Evolutionary conservation across 2,113 vertebrate genomes (phyloP), one percentile per base, ranked within the genome.

Genomic region (Pogonocichla stellata): DNA sequence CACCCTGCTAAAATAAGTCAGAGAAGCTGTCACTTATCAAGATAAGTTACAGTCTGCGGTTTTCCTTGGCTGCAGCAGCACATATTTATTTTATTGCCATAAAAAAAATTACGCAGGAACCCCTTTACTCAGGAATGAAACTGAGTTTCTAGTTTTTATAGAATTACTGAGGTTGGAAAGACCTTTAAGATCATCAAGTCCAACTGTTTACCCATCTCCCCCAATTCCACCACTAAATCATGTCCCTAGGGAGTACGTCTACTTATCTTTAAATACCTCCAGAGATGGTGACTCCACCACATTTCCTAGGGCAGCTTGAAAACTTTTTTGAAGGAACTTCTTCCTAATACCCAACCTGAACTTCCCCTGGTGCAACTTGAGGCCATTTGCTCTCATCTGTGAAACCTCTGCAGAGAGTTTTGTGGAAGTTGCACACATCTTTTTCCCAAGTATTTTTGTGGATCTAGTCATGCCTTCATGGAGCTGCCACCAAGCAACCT

Each of bases 341-440:
- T 73, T 73, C 51, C 18, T 66, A n/a, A 43, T 36, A 60, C 14
- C 19, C 28, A 53, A 14, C 23, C 38, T 60, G 51, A 88, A 38
- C 8, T 4, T 66, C 8, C 23, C 38, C 13, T 17, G 23, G 14
- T 88, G 28, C 45, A 66, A 38, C 38, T 66, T 60, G 28, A 73
- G 77, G 10, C 33, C 38, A 12, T 73, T 38, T 66, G 4, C 74
- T 69, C 66, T 91, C 86, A 66, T 78, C 70, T 71, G 81, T 80
- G 95, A 95, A 97, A 96, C 43, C 47, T 94, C 90, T 87, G 83
- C 50, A 75, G 89, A 86, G 87, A 86, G 88, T 97, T 97, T 92
- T 92, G 79, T 56, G 93, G 94, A 62, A 89, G 62, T 69, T 11
- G 6, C 50, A 64, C 66, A 64, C 67, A 82, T 71, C 71, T 95